Conservation (phyloP, 2,888 invertebrate species). For the Hyposoter didymator region DNA sequence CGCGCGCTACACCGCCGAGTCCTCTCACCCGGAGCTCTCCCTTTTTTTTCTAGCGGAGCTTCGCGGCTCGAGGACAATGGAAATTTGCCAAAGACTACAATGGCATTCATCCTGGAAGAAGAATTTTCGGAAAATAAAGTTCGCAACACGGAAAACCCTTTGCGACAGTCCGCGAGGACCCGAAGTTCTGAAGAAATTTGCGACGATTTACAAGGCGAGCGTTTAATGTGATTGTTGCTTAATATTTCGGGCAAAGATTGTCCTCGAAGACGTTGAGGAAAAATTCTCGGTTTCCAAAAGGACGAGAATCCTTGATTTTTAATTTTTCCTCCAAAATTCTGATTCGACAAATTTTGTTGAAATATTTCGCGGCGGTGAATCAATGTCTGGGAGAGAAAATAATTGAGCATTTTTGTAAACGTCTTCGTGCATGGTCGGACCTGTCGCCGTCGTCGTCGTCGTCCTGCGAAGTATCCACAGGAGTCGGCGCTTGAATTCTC, state of each 20-base stretch:
- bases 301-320: no score
- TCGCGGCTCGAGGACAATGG: conserved; percentile 64
- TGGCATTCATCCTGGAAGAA: conserved; percentile 68
- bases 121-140: conserved; percentile 63
- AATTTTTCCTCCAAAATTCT: no score
- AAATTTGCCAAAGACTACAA: conserved; percentile 63
- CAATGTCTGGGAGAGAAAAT: conserved; percentile 7
- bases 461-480: background rate
- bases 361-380: conserved; percentile 13
- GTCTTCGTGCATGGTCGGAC: background rate
- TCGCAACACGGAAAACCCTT: conserved; percentile 15
- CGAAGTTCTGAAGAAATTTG: background rate
- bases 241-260: background rate
- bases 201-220: background rate
- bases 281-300: no score
- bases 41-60: conserved; percentile 42
- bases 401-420: conserved; percentile 16
- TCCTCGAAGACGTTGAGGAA: background rate
- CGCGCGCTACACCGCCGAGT: conserved; percentile 30
- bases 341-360: background rate
- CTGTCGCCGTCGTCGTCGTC: conserved; percentile 15
- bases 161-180: conserved; percentile 4
- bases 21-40: conserved; percentile 39
- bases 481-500: background rate
- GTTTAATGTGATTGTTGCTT: background rate